Evolutionary conservation across 2,888 invertebrate genomes (phyloP), one percentile per base, ranked within the genome.

Genomic region (Parnassius smintheus): DNA sequence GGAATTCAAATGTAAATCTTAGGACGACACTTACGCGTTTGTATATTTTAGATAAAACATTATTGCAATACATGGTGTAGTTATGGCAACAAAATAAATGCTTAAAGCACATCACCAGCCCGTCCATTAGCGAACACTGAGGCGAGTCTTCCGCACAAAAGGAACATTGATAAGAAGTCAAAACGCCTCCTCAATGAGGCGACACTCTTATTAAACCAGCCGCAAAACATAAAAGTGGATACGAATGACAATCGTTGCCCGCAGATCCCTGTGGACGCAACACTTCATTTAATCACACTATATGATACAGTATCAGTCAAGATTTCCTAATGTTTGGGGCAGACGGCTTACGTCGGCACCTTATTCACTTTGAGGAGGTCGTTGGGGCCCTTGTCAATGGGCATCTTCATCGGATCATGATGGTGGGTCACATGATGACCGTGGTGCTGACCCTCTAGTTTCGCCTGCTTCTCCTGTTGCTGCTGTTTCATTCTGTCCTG

Each of bases 401-500:
- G 94, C 93, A 94, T 93, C 85, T 94, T 94, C 90, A 95, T 94
- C 70, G 94, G 94, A 82, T 95, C 94, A 87, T 94, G 94, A 77
- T 95, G 95, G 82, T 95, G 95, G 77, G 94, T 94, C 77, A 94
- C 94, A 79, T 94, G 93, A 76, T 94, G 94, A 70, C 93, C 94
- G 79, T 95, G 95, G 79, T 96, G 95, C 81, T 95, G 94, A 73
- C 94, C 93, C 75, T 94, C 94, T 80, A 95, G 94, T 88, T 96
- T 96, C 78, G 96, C 96, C 86, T 96, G 96, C 86, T 96, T 96
- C 88, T 96, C 96, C 76, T 96, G 95, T 82, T 97, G 96, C 88
- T 97, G 97, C 78, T 96, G 96, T 86, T 97, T 97, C 94, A 96
- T 96, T 87, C 97, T 93, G 78, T 97, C 97, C 83, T 97, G 97